Conservation (phyloP, 2,797 vertebrate species). For the Argya squamiceps region DNA sequence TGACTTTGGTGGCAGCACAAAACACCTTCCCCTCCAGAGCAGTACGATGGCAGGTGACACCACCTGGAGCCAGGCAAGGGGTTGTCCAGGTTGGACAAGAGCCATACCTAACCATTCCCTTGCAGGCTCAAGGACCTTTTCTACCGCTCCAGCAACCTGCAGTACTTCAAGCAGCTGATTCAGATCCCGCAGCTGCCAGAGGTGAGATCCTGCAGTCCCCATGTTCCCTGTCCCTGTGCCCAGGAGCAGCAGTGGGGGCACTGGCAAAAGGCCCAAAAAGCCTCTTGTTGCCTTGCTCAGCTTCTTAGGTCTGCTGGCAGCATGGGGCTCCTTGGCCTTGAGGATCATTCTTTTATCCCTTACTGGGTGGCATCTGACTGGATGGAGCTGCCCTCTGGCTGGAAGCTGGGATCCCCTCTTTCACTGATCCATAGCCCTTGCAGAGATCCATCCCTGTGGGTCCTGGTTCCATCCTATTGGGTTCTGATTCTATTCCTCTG, state of each 20-base stretch:
- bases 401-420: background rate
- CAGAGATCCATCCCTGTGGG: fast-evolving
- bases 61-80: background rate
- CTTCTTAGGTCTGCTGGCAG: background rate
- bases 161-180: constrained; percentile 97
- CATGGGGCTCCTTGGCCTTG: background rate
- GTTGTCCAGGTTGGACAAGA: background rate
- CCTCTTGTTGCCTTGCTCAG: background rate
- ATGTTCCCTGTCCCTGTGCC: background rate
- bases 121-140: constrained; percentile 93
- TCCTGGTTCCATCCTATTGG: background rate
- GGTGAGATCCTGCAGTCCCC: constrained; percentile 74
- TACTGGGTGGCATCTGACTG: background rate
- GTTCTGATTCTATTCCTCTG: background rate
- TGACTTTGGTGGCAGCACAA: background rate
- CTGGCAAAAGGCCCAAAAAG: background rate
- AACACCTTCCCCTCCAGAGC: fast-evolving
- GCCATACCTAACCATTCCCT: background rate
- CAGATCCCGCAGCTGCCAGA: constrained; percentile 98
- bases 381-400: background rate
- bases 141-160: constrained; percentile 97
- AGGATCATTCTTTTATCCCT: background rate
- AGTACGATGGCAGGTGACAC: fast-evolving
- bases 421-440: background rate
- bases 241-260: background rate